phyloP scores from a whole-genome alignment of 2,888 invertebrate species.

The Pandemis heparana region DNA sequence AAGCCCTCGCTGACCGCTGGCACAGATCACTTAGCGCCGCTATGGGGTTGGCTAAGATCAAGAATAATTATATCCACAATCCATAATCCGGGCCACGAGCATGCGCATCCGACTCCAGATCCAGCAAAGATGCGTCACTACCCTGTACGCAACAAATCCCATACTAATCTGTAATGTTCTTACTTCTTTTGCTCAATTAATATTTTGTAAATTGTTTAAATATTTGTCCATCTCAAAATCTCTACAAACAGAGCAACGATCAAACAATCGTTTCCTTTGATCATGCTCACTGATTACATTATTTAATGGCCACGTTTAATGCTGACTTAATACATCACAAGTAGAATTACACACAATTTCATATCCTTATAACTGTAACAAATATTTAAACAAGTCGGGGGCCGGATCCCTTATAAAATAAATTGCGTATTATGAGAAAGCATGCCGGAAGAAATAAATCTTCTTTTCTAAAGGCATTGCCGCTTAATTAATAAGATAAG shows the following conservation, averaged over 20 bases:
- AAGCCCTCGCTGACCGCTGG: no score
- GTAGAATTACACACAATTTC: constrained; percentile 3
- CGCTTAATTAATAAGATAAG: background rate
- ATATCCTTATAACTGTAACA: background rate
- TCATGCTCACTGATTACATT: background rate
- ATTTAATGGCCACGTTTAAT: background rate
- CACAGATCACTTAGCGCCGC: no score
- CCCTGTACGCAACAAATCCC: no score
- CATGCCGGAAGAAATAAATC: constrained; percentile 1
- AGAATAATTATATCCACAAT: no score
- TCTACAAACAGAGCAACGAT: background rate
- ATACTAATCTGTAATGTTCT: no score
- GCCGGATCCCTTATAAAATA: constrained; percentile 1
- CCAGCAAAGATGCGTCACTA: no score
- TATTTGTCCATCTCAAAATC: background rate
- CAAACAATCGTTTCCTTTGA: constrained; percentile 4
- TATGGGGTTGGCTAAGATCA: no score
- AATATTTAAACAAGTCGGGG: background rate
- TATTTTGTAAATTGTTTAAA: no score
- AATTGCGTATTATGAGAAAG: constrained; percentile 5
- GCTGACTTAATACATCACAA: constrained; percentile 7
- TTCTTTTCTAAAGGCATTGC: constrained; percentile 7
- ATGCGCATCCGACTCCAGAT: no score
- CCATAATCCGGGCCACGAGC: no score
- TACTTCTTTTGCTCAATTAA: no score